Conservation (phyloP, 2,797 vertebrate genomes). For the Pipistrellus kuhlii region DNA sequence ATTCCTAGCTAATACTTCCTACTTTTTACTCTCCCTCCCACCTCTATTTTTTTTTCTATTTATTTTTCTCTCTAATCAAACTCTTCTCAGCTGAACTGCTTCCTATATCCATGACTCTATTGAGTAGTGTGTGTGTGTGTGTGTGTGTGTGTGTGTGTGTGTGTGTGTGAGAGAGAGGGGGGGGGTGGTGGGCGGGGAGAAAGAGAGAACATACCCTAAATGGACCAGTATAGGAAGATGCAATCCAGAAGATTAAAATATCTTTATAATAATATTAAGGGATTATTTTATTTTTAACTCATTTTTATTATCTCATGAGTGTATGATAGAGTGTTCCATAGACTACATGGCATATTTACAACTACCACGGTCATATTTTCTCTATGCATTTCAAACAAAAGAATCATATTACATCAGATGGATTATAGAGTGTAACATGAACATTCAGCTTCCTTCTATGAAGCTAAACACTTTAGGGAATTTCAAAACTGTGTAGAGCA, state of each 20-base stretch:
- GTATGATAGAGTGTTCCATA: neutral
- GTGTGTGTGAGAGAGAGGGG: too few species aligned
- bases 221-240: neutral
- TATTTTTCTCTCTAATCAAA: neutral
- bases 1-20: neutral
- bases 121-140: neutral
- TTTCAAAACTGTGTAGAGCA: neutral
- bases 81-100: neutral
- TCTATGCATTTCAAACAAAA: neutral
- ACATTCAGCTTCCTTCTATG: neutral
- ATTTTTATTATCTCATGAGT: neutral
- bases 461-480: neutral
- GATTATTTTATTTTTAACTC: slow-evolving; percentile 12
- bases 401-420: neutral
- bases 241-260: neutral
- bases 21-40: neutral
- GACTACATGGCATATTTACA: neutral
- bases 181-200: too few species aligned
- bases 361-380: neutral
- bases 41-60: neutral
- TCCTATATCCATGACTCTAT: neutral
- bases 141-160: neutral
- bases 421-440: neutral
- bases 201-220: neutral
- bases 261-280: neutral